phyloP scores from a whole-genome alignment of 2,797 vertebrate genomes.

The Cossypha heuglini region DNA sequence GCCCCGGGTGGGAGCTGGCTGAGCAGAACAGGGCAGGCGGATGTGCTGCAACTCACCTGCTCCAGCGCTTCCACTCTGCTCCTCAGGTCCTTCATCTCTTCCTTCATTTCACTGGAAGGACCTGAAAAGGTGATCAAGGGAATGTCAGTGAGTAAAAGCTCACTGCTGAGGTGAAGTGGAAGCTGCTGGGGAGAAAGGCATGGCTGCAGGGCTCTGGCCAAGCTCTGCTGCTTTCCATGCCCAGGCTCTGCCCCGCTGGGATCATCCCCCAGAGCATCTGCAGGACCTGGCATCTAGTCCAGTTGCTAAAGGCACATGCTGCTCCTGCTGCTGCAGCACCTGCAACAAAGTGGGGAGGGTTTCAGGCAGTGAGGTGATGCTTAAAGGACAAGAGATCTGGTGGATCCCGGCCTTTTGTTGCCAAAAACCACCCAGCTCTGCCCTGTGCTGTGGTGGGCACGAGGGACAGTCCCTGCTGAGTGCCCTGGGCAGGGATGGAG shows the following conservation, averaged over 20 bases:
- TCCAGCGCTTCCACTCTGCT: conserved; percentile 86
- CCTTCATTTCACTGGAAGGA: conserved; percentile 71
- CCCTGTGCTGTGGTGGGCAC: neutral
- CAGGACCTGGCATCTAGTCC: neutral
- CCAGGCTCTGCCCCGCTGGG: accelerated
- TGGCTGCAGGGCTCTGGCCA: neutral
- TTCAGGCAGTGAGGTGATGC: neutral
- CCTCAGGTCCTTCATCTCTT: conserved; percentile 84
- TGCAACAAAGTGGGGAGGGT: neutral
- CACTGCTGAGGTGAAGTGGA: neutral
- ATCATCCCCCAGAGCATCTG: neutral
- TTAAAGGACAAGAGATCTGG: neutral
- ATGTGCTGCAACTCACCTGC: conserved; percentile 75
- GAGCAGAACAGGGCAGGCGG: neutral
- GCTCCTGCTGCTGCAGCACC: neutral
- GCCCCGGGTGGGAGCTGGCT: neutral
- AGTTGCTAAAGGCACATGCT: neutral
- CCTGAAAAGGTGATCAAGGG: conserved; percentile 41
- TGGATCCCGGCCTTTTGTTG: neutral
- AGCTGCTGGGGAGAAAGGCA: neutral
- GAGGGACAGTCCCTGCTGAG: neutral
- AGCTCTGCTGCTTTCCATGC: neutral
- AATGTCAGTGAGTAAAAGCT: neutral
- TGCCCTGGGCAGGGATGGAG: neutral
- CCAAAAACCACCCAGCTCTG: neutral